These are phyloP conservation scores for Papilio xuthus DNA, from an alignment of 1,140 invertebrate species.

Conservation along the genomic window DNA sequence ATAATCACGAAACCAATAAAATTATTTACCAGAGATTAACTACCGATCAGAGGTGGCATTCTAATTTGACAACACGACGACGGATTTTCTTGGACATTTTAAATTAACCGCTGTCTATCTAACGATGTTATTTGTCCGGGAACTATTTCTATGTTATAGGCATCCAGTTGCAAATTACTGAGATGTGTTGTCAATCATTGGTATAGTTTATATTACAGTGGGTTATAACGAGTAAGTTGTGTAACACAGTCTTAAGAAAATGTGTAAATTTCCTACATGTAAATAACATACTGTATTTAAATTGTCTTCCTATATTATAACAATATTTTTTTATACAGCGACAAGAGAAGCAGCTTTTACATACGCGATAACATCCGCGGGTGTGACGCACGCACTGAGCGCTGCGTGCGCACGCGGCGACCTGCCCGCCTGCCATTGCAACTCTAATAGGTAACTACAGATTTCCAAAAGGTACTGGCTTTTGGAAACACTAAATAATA, in stretches of 20 bases:
- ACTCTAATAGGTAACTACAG: conserved; percentile 64
- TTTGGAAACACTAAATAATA: too few species aligned
- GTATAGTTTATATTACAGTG: background rate
- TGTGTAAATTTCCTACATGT: background rate
- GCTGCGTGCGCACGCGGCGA: conserved; percentile 94
- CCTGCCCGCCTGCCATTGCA: conserved; percentile 93
- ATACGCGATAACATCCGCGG: conserved; percentile 94
- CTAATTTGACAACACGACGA: background rate
- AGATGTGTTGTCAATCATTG: conserved; percentile 17
- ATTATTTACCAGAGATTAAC: background rate
- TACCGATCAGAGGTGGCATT: conserved; percentile 4
- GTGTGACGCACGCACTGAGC: conserved; percentile 94
- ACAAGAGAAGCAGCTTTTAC: conserved; percentile 95
- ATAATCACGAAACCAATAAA: too few species aligned
- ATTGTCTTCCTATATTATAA: background rate
- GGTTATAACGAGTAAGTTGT: background rate
- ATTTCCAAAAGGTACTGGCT: too few species aligned
- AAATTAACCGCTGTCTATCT: conserved; percentile 12
- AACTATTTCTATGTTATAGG: background rate
- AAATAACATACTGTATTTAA: background rate
- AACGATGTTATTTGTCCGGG: conserved; percentile 16
- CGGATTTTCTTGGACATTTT: background rate
- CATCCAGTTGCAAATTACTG: background rate
- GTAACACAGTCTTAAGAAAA: background rate
- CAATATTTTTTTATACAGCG: conserved; percentile 82